Conservation (phyloP, 1,140 invertebrate genomes). For the Amyelois transitella region DNA sequence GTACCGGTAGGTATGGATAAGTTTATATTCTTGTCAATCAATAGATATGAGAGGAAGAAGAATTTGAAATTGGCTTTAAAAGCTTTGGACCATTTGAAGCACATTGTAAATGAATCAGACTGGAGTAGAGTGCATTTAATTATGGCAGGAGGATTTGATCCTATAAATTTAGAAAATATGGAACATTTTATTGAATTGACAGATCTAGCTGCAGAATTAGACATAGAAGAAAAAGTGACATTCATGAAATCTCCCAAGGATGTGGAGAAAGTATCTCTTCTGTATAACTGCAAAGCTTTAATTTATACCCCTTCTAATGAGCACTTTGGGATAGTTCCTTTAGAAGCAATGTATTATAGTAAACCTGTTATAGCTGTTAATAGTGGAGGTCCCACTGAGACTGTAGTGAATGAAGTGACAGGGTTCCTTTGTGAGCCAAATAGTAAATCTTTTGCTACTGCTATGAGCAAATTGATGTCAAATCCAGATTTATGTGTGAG, state of each 20-base stretch:
- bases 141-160: conserved; percentile 98
- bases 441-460: conserved; percentile 83
- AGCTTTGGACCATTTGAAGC: conserved; percentile 82
- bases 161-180: conserved; percentile 91
- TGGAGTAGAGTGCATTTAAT: conserved; percentile 86
- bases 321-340: conserved; percentile 99
- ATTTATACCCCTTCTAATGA: conserved; percentile 98
- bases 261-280: conserved; percentile 85
- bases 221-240: conserved; percentile 84
- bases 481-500: conserved; percentile 75
- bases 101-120: conserved; percentile 70
- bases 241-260: conserved; percentile 93
- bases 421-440: conserved; percentile 89
- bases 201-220: conserved; percentile 77
- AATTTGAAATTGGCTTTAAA: conserved; percentile 90
- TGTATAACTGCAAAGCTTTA: conserved; percentile 84
- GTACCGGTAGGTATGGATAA: conserved; percentile 69
- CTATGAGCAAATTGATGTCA: conserved; percentile 82
- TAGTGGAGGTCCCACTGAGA: conserved; percentile 96
- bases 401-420: conserved; percentile 89
- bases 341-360: conserved; percentile 97
- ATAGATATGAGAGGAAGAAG: conserved; percentile 98
- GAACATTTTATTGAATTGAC: conserved; percentile 89
- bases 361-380: conserved; percentile 97
- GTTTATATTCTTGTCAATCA: conserved; percentile 92